Conservation (phyloP, 2,797 vertebrate species). For the Rhinophrynus dorsalis region DNA sequence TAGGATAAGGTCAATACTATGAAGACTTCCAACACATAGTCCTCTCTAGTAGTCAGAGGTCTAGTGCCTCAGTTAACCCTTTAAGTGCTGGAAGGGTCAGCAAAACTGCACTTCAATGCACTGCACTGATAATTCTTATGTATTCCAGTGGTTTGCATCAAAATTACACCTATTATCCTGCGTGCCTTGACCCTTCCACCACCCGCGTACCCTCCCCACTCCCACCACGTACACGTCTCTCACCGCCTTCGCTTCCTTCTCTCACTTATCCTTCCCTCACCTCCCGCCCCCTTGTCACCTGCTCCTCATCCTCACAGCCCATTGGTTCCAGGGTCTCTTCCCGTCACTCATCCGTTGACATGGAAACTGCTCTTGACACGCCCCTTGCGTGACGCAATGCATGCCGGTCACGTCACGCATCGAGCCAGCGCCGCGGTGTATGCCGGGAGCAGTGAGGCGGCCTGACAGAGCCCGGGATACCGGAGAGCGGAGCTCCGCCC, state of each 20-base stretch:
- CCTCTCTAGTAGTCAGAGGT: too few relatives aligned
- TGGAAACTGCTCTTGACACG: not conserved
- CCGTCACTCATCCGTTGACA: not conserved
- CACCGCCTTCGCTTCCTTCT: too few relatives aligned
- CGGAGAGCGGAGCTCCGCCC: not conserved
- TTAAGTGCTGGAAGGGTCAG: not conserved
- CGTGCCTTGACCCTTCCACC: not conserved
- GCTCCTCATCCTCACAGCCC: not conserved
- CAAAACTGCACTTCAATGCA: not conserved
- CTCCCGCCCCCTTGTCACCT: not conserved
- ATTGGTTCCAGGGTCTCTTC: not conserved
- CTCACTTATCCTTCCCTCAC: not conserved
- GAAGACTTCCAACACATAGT: too few relatives aligned
- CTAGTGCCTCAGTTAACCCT: too few relatives aligned
- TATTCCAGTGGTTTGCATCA: too few relatives aligned
- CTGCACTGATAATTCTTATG: not conserved
- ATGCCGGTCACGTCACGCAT: conserved; percentile 40
- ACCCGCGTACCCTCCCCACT: not conserved
- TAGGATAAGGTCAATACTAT: too few relatives aligned
- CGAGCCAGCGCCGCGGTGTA: conserved; percentile 31
- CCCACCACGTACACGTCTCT: not conserved
- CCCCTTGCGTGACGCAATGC: conserved; percentile 40
- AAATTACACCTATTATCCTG: not conserved
- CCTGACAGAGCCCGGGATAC: conserved; percentile 13
- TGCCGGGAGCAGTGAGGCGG: conserved; percentile 23